Percentiles rank a stretch among this genome's conserved stretches.
Evolutionary conservation across 2,797 vertebrate species (phyloP).

Genomic region (Megalops cyprinoides): DNA sequence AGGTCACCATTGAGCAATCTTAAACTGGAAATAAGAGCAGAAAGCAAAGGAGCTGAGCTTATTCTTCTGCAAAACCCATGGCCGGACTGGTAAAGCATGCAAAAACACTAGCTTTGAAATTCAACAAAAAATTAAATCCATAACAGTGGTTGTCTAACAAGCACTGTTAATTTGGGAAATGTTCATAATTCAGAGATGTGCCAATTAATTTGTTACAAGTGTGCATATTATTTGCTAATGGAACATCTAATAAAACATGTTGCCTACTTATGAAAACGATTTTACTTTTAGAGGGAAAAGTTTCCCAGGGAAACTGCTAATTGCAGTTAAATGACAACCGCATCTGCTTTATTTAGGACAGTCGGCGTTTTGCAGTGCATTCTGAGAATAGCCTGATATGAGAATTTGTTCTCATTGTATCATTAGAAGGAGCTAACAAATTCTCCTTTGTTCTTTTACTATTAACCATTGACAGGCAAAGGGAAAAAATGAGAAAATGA

Average conservation of each 20-base stretch:
- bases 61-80: neutral
- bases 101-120: neutral
- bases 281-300: neutral
- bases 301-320: neutral
- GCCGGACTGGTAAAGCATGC: neutral
- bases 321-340: neutral
- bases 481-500: too few species aligned
- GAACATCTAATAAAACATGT: constrained; percentile 11
- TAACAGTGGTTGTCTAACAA: constrained; percentile 2
- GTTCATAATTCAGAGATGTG: neutral
- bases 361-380: neutral
- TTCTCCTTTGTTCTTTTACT: too few species aligned
- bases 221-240: constrained; percentile 10
- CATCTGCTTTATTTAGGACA: neutral
- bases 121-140: too few species aligned
- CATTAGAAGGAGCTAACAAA: too few species aligned
- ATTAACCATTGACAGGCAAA: too few species aligned
- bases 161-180: constrained; percentile 14
- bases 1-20: too few species aligned
- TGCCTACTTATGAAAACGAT: neutral
- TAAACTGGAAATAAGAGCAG: too few species aligned
- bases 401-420: neutral
- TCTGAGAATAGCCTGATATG: neutral
- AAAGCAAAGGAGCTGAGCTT: neutral
- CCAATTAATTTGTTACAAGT: constrained; percentile 5